Conservation (phyloP, 2,113 vertebrate species). For the Alethe diademata region DNA sequence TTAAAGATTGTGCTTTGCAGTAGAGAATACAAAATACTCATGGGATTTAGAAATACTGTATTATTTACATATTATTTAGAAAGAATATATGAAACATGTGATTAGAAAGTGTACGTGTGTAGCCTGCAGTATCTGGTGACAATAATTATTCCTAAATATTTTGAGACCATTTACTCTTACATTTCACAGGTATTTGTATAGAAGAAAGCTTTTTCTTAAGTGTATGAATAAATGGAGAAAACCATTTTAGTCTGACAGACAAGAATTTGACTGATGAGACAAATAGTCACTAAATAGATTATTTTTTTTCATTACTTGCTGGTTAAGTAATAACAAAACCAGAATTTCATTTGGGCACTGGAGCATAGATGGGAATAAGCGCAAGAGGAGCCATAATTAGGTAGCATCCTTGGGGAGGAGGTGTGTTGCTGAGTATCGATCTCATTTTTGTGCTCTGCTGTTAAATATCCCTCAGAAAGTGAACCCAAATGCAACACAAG, state of each 20-base stretch:
- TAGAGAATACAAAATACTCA: background rate
- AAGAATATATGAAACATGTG: background rate
- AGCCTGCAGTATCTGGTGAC: background rate
- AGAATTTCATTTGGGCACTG: background rate
- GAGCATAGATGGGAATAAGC: background rate
- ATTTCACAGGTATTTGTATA: background rate
- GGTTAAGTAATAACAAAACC: background rate
- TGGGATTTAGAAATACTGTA: slow-evolving; percentile 21
- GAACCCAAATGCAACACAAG: background rate
- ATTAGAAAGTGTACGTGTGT: background rate
- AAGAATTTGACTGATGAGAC: background rate
- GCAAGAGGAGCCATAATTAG: background rate
- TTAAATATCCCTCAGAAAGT: background rate
- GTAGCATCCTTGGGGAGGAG: background rate
- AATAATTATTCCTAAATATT: background rate
- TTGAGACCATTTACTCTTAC: background rate
- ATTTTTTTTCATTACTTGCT: background rate
- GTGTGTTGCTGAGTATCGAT: background rate
- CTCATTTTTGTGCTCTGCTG: background rate
- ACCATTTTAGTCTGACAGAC: background rate
- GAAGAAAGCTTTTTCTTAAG: background rate
- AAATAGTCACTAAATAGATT: background rate
- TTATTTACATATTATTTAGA: background rate
- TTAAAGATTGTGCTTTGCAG: background rate
- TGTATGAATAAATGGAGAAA: background rate